Evolutionary conservation across 2,113 vertebrate species (phyloP), one percentile per base, ranked within the genome.

Genomic region (Chascanopsetta lugubris): DNA sequence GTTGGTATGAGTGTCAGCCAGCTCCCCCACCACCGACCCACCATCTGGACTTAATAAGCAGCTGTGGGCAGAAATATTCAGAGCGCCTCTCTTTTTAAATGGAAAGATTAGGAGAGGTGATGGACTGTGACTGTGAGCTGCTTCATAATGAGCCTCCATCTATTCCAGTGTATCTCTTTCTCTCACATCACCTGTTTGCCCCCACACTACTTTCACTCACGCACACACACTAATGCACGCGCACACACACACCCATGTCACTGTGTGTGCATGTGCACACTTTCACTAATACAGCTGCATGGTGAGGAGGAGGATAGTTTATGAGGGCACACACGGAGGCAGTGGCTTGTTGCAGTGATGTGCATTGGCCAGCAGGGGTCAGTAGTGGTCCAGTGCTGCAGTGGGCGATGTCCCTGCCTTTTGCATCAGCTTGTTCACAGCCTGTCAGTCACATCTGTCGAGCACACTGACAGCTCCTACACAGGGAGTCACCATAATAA

Each of bases 121-220:
- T 80, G 77, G 89, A 85, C 87, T 84, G 86, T 86, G 88, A 87
- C 88, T 82, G 83, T 81, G 87, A 88, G 83, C 85, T 73, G 83
- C 69, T 84, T 89, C 45, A 54, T 87, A 87, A 88, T 86, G 85
- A 87, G 76, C 58, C 63, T 67, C 71, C 58, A 61, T 80, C 84
- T 80, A 66, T 83, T 86, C 53, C 72, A 48, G 45, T 68, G 73
- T 72, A 56, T 80, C 51, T 53, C 18, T 54, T 13, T 34, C 29
- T 8, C 12, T 30, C 61, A 29, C 49, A 62, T 80, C 69, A 83
- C 81, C 74, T 80, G 82, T 85, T 82, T 55, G 40, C 50, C 6
- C 54, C 20, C 24, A 29, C 48, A 27, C 55, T 1, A 6, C 18
- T 56, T 34, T 11, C 32, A 34, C 30, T 9, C 30, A 32, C 30